Evolutionary conservation across 2,797 vertebrate genomes (phyloP).

Genomic region (Vespertilio murinus): DNA sequence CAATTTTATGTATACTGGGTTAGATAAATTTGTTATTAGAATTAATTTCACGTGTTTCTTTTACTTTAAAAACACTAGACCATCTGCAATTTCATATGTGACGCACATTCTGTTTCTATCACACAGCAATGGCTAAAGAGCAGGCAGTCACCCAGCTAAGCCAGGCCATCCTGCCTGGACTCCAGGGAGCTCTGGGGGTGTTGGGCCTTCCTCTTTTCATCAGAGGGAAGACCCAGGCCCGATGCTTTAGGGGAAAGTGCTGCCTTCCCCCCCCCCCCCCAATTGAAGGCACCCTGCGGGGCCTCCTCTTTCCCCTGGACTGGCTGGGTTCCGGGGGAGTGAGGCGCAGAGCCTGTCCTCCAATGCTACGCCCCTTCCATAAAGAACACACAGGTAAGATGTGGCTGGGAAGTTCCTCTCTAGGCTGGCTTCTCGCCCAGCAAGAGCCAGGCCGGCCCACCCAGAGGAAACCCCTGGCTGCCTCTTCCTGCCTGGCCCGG

Average conservation of each 20-base stretch:
- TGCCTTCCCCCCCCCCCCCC: background rate
- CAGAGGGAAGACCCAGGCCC: background rate
- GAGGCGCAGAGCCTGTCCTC: background rate
- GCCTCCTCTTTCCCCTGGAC: background rate
- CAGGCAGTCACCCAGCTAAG: background rate
- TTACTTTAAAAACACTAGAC: background rate
- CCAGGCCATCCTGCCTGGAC: background rate
- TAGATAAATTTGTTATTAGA: slow-evolving; percentile 38
- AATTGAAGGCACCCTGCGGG: background rate
- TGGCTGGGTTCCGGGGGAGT: background rate
- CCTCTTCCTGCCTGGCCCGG: background rate
- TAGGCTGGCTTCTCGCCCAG: background rate
- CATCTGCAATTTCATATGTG: background rate
- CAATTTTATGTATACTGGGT: background rate
- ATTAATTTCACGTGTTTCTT: slow-evolving; percentile 12
- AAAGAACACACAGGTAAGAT: background rate
- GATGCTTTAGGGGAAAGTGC: background rate
- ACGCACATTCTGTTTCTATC: background rate
- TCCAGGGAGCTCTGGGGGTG: background rate
- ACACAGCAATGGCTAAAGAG: background rate
- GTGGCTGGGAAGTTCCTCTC: background rate
- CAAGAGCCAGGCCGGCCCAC: background rate
- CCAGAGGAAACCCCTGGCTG: background rate
- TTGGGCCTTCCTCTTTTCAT: background rate
- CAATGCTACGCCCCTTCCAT: background rate